These are phyloP conservation scores for Lontra canadensis DNA, from an alignment of 2,113 vertebrate genomes.

Conservation along the genomic window DNA sequence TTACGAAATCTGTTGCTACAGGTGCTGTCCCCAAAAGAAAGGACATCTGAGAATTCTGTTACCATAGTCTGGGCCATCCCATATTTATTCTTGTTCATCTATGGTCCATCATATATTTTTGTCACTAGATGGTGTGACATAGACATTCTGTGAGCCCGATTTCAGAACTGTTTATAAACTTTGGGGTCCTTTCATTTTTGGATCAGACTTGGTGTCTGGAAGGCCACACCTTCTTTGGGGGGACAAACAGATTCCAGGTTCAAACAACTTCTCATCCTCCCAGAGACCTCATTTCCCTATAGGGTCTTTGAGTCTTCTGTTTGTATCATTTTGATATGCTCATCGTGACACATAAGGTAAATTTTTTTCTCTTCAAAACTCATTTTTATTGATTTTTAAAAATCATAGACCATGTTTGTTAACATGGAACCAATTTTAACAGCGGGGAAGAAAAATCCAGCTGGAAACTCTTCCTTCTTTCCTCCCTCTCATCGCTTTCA, in stretches of 20 bases:
- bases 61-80: background rate
- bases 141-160: background rate
- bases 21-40: background rate
- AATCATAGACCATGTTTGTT: background rate
- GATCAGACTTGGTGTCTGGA: background rate
- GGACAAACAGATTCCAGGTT: background rate
- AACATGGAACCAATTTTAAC: background rate
- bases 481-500: accelerated
- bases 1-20: background rate
- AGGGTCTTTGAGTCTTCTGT: background rate
- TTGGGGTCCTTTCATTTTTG: background rate
- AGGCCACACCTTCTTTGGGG: background rate
- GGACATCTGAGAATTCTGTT: background rate
- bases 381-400: background rate
- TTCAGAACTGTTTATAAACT: background rate
- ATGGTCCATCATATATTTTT: background rate
- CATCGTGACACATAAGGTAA: background rate
- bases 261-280: background rate
- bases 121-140: background rate
- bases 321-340: background rate
- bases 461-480: background rate
- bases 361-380: conserved; percentile 36
- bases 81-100: background rate
- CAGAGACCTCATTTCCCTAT: background rate
- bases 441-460: background rate